Evolutionary conservation across 2,113 vertebrate species (phyloP), one percentile per base, ranked within the genome.

Genomic region (Phoxinus phoxinus): DNA sequence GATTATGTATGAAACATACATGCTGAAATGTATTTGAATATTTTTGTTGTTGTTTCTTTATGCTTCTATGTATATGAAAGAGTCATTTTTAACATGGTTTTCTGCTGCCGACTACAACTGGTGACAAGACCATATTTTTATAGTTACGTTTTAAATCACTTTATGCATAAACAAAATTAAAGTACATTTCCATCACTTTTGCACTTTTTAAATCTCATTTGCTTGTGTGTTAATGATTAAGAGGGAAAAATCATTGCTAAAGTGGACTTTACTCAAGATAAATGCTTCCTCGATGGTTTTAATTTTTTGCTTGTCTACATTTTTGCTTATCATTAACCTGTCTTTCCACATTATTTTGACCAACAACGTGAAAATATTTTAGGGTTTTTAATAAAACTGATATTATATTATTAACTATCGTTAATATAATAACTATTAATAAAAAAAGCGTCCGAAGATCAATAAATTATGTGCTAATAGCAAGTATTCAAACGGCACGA

Each of bases 211-310:
- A 5, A 56, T 56, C 7, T 21, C 19, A 56, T 56, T 4, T 30
- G 17, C 12, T 19, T 48, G 7, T 63, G 25, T 67, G 61, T 67
- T 51, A 53, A 51, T 69, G 27, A 51, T 82, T 15, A 46, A 44
- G 23, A 15, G 41, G 41, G 17, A 37, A 9, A 15, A 19, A 35
- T 19, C 58, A 81, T 27, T 67, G 79, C 9, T 21, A 7, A 81
- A 32, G 27, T 53, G 80, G 10, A 82, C 80, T 82, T 82, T 82
- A 82, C 17, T 82, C 80, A 9, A 27, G 58, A 41, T 0, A 17
- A 63, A 44, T 17, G 77, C 74, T 56, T 51, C 13, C 7, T 63
- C 2, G 2, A 3, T 15, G 19, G 25, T 69, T 82, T 81, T 27
- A 6, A 23, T 11, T 32, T 37, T 58, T 12, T 78, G 46, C 73